Base-by-base conservation (phyloP, 2,113 vertebrate genomes). In the Centrocercus urophasianus region DNA sequence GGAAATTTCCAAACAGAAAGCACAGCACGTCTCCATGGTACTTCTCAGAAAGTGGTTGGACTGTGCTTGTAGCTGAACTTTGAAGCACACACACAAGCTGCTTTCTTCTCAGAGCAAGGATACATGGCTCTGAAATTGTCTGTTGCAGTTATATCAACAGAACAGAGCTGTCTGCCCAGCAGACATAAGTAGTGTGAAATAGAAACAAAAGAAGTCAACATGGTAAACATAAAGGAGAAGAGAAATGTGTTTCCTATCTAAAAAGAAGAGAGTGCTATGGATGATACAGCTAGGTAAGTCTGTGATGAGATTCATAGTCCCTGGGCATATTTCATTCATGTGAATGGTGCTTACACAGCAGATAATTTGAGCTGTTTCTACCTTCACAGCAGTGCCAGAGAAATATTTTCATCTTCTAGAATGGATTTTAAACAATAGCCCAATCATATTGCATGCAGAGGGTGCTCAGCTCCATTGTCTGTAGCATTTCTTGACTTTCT, bases 331-430 rank as follows among this genome's bases (percentile, higher is more conserved):
- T 95, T 93, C 79, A 64, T 91, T 95, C 65, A 67, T 27, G 17
- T 74, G 84, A 91, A 47, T 27, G 32, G 47, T 93, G 92, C 93
- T 96, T 94, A 93, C 73, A 61, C 85, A 91, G 94, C 89, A 95
- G 84, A 87, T 85, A 77, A 95, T 91, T 38, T 77, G 75, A 93
- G 75, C 81, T 94, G 89, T 1, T 79, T 92, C 83, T 92, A 79
- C 86, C 86, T 87, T 93, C 6, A 2, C 61, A 65, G 57, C 0
- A 0, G 74, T 86, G 80, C 77, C 74, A 82, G 81, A 54, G 77
- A 90, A 87, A 75, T 89, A 94, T 89, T 90, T 94, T 89, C 74
- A 63, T 81, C 24, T 48, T 32, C 54, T 93, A 36, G 36, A 82
- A 75, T 0, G 3, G 54, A 18, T 56, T 81, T 87, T 87, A 82